These are phyloP conservation scores for Stegodyphus dumicola DNA, from an alignment of 1,140 invertebrate genomes.

Conservation along the genomic window DNA sequence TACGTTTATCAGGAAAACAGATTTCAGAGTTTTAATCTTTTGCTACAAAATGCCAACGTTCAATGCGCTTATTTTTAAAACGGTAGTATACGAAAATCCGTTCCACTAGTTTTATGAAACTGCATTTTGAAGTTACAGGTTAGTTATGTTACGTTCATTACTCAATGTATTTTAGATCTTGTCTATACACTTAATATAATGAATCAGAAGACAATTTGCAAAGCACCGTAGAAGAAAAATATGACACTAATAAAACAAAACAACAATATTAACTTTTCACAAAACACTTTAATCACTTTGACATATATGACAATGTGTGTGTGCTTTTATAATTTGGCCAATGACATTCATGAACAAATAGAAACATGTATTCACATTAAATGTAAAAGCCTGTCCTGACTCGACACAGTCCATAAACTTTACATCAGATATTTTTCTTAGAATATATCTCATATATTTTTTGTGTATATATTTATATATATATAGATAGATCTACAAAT, in stretches of 20 bases:
- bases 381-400: conserved; percentile 42
- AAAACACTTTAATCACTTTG: conserved; percentile 58
- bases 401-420: conserved; percentile 6
- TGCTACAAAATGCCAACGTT: too few relatives aligned
- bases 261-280: conserved; percentile 45
- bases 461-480: conserved; percentile 12
- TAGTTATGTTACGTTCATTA: too few relatives aligned
- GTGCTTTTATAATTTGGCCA: conserved; percentile 53
- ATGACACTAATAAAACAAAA: conserved; percentile 8
- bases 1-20: too few relatives aligned
- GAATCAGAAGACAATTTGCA: too few relatives aligned
- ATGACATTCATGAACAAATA: conserved; percentile 50
- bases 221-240: too few relatives aligned
- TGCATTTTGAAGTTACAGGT: too few relatives aligned
- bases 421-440: not conserved
- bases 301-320: conserved; percentile 57
- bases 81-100: too few relatives aligned
- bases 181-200: too few relatives aligned
- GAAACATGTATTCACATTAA: conserved; percentile 56
- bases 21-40: too few relatives aligned
- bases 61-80: too few relatives aligned
- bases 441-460: conserved; percentile 1
- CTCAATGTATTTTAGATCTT: too few relatives aligned
- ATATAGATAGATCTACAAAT: conserved; percentile 22
- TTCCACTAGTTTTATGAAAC: too few relatives aligned